Percentiles rank a stretch among this genome's conserved stretches.
Conservation (phyloP, 2,113 vertebrate species). For the Nycticryphes semicollaris region DNA sequence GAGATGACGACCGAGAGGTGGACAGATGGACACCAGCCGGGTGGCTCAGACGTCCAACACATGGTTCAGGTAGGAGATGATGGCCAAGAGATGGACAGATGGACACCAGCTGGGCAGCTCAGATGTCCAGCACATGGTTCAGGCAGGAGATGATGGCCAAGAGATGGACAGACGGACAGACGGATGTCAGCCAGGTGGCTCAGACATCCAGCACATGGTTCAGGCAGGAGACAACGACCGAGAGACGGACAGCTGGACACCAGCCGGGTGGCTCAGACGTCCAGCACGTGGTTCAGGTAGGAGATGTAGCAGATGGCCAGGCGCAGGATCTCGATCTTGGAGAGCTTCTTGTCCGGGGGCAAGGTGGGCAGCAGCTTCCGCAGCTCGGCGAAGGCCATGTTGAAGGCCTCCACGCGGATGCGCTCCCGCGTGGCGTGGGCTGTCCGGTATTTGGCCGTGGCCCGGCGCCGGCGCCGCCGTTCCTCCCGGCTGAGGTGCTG, state of each 20-base stretch:
- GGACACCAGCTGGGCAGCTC: too few species aligned
- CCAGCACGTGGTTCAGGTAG: constrained; percentile 81
- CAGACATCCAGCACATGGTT: too few species aligned
- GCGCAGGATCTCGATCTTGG: constrained; percentile 82
- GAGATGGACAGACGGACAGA: background rate
- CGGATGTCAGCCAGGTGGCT: too few species aligned
- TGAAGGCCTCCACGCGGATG: constrained; percentile 82
- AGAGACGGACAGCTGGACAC: fast-evolving
- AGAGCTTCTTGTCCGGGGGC: constrained; percentile 81
- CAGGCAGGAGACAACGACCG: too few species aligned
- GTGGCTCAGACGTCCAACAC: too few species aligned
- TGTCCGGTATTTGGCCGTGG: constrained; percentile 81
- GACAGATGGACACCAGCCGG: too few species aligned
- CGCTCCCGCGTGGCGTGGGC: constrained; percentile 81
- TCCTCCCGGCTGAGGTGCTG: constrained; percentile 77
- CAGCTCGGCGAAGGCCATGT: constrained; percentile 80
- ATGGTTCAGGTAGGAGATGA: too few species aligned
- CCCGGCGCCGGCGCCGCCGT: constrained; percentile 68
- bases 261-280: constrained; percentile 28
- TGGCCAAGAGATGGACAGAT: too few species aligned
- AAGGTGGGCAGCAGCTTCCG: constrained; percentile 80
- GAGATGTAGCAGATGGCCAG: constrained; percentile 83
- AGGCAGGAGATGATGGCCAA: too few species aligned
- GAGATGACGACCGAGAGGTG: too few species aligned
- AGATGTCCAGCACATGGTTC: too few species aligned